These are phyloP conservation scores for Platanista minor DNA, from an alignment of 2,113 vertebrate genomes.

Conservation along the genomic window DNA sequence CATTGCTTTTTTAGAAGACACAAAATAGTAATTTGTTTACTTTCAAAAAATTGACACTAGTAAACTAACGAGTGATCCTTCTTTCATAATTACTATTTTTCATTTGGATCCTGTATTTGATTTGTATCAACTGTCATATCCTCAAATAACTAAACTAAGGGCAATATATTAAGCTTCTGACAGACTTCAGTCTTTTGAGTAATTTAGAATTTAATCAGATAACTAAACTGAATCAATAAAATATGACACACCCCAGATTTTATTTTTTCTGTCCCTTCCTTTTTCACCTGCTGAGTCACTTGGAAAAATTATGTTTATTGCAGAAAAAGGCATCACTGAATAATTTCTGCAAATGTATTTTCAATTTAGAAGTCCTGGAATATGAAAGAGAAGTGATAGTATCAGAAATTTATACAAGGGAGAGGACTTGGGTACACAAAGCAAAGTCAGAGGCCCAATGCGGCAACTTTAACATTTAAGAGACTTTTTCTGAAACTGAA, in stretches of 20 bases:
- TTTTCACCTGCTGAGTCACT: slow-evolving; percentile 52
- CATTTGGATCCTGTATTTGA: neutral
- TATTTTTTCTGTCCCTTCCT: slow-evolving; percentile 62
- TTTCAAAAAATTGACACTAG: neutral
- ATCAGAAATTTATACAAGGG: neutral
- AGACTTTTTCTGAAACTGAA: neutral
- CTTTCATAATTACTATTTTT: neutral
- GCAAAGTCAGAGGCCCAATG: neutral
- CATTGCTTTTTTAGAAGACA: neutral
- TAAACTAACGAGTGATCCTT: neutral
- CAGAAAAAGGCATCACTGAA: slow-evolving; percentile 48
- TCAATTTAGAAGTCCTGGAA: slow-evolving; percentile 53
- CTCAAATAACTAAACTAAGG: neutral
- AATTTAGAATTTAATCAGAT: slow-evolving; percentile 64
- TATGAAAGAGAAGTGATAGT: slow-evolving; percentile 20
- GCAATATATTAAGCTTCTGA: neutral
- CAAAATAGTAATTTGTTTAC: neutral
- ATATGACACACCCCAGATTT: slow-evolving; percentile 64
- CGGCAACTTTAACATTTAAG: neutral
- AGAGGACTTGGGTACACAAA: neutral
- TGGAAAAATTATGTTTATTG: slow-evolving; percentile 60
- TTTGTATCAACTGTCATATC: neutral
- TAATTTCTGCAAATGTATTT: slow-evolving; percentile 72
- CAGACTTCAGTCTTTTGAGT: slow-evolving; percentile 49
- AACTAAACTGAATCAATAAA: slow-evolving; percentile 66